phyloP scores from a whole-genome alignment of 2,113 vertebrate genomes.

The Chaetodon trifascialis region DNA sequence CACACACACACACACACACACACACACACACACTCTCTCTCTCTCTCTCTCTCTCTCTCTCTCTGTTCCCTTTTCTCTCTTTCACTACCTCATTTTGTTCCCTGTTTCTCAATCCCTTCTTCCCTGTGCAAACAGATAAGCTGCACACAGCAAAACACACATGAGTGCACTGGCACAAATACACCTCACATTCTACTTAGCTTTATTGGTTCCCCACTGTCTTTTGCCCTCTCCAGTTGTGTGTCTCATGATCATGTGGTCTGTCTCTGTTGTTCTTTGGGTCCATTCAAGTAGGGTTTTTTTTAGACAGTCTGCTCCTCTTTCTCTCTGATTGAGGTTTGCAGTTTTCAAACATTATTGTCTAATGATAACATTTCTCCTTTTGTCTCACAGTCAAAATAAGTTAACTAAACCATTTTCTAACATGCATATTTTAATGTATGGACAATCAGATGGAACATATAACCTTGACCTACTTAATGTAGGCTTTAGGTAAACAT shows the following conservation, averaged over 20 bases:
- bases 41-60: too few relatives aligned
- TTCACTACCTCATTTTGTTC: constrained; percentile 50
- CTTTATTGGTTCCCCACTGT: constrained; percentile 11
- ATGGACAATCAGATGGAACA: not conserved
- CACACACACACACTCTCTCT: too few relatives aligned
- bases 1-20: too few relatives aligned
- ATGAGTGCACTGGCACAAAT: not conserved
- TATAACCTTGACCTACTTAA: not conserved
- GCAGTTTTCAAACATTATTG: not conserved
- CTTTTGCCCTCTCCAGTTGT: not conserved
- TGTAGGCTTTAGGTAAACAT: not conserved
- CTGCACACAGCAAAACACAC: constrained; percentile 1
- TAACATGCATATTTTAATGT: not conserved
- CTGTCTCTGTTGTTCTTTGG: constrained; percentile 22
- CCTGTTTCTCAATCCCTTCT: constrained; percentile 5
- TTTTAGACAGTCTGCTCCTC: not conserved
- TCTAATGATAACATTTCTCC: not conserved
- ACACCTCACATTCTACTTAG: not conserved
- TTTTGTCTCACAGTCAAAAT: not conserved
- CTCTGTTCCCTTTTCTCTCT: constrained; percentile 32
- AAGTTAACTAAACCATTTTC: not conserved
- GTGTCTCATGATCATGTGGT: not conserved
- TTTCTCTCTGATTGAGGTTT: not conserved
- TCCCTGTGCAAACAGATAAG: not conserved
- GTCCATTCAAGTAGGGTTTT: not conserved